A percentile compares a stretch with the other conserved stretches of the same genome.
Conservation (phyloP, 1,140 invertebrate genomes). For the Coelopa frigida region DNA sequence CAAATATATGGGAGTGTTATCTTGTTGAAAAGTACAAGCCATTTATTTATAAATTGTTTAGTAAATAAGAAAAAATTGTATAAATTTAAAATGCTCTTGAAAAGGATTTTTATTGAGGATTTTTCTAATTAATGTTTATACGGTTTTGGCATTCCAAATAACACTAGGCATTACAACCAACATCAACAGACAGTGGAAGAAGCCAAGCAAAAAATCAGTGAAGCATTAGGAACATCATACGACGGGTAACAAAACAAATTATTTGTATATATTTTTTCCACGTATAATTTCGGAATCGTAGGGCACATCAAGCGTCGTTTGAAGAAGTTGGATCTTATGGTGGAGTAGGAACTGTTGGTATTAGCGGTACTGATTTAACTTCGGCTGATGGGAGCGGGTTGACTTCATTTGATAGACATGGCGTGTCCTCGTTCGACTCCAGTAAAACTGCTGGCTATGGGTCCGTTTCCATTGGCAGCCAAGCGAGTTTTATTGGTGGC, state of each 20-base stretch:
- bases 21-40: too few relatives aligned
- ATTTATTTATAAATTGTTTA: too few relatives aligned
- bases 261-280: neutral
- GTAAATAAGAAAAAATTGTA: too few relatives aligned
- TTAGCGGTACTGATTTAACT: slow-evolving; percentile 1
- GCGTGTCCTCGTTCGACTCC: slow-evolving; percentile 18
- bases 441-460: slow-evolving; percentile 24
- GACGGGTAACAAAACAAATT: slow-evolving; percentile 10
- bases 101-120: neutral
- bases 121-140: neutral
- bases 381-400: too few relatives aligned
- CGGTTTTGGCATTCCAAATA: neutral
- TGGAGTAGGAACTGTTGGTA: slow-evolving; percentile 13
- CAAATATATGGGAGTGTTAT: too few relatives aligned
- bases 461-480: slow-evolving; percentile 10
- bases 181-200: slow-evolving; percentile 32
- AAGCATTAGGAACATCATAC: slow-evolving; percentile 8
- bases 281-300: neutral
- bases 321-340: slow-evolving; percentile 17
- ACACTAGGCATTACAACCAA: slow-evolving; percentile 25
- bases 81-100: slow-evolving; percentile 4
- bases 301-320: slow-evolving; percentile 12
- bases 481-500: slow-evolving; percentile 2
- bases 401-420: slow-evolving; percentile 14
- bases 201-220: slow-evolving; percentile 25